Base-by-base conservation (phyloP, 2,113 vertebrate genomes). In the Hylia prasina region DNA sequence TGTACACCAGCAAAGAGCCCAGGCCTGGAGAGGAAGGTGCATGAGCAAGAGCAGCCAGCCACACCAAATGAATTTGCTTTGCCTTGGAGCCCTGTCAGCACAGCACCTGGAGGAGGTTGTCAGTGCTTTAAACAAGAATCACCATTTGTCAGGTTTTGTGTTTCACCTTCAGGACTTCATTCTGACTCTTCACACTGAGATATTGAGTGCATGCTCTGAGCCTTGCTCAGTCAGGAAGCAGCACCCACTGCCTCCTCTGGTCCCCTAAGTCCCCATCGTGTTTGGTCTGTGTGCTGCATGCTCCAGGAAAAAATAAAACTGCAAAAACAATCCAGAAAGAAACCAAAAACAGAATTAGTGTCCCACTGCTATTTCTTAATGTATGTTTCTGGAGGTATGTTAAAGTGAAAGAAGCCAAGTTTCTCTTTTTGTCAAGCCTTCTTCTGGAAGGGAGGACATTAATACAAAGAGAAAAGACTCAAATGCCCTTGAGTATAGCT, bases 401-500 rank as follows among this genome's bases (percentile, higher is more conserved):
- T 28, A 40, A 21, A 6, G 24, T 82, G 40, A 92, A 87, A 95
- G 35, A 81, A 84, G 42, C 25, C 54, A 64, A 73, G n/a, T 31
- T 92, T 69, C 33, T 76, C 33, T 63, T 28, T 64, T 92, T 91
- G 39, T 86, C 75, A 75, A 91, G 13, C 4, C 20, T 89, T 57
- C 53, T 86, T n/a, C 89, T 81, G n/a, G 42, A 72, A 76, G n/a
- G n/a, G 8, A 92, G 10, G 22, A 18, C 40, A 39, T 86, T 13
- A 80, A 65, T 70, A 56, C 28, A 39, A 88, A 82, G 63, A 58
- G 25, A 48, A 70, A 66, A 69, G 51, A 11, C 9, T 16, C 47
- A 39, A 44, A 56, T 0, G 1, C 40, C 22, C 45, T 84, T 0
- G 0, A 92, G 13, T 45, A 31, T 2, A 21, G 40, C 14, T 53